These are phyloP conservation scores for Gisinianus flammeolus DNA, from an alignment of 2,888 invertebrate species.

Conservation along the genomic window DNA sequence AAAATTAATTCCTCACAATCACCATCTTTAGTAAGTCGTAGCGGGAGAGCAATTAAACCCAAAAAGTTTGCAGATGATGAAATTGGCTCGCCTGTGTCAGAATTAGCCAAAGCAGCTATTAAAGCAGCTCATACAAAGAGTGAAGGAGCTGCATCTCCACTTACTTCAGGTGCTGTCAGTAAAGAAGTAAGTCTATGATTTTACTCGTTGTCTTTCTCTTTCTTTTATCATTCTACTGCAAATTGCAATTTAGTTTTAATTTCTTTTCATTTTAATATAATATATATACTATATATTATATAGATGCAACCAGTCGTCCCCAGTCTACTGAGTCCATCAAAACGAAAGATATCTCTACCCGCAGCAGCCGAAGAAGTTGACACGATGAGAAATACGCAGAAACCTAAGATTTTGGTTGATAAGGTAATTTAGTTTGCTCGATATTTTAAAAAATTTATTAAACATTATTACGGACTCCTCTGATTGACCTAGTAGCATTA, in stretches of 20 bases:
- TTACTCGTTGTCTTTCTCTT: too few relatives aligned
- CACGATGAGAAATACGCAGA: background rate
- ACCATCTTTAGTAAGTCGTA: background rate
- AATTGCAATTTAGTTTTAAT: background rate
- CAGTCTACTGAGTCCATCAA: background rate
- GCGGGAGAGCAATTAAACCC: background rate
- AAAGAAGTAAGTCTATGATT: too few relatives aligned
- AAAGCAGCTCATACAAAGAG: background rate
- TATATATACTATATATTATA: background rate
- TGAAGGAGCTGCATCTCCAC: background rate
- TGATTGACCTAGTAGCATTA: background rate
- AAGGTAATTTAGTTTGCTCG: background rate
- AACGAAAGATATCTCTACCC: background rate
- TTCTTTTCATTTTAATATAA: background rate
- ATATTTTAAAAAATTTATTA: background rate
- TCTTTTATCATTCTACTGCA: too few relatives aligned
- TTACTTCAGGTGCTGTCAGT: background rate
- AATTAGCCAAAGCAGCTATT: background rate
- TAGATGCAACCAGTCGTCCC: background rate
- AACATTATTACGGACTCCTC: background rate
- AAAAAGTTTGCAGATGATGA: slow-evolving; percentile 21
- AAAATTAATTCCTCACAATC: background rate
- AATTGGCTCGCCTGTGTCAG: background rate
- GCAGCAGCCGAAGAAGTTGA: background rate
- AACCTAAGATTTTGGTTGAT: background rate